These are phyloP conservation scores for Dascyllus trimaculatus DNA, from an alignment of 2,113 vertebrate species.

Conservation along the genomic window DNA sequence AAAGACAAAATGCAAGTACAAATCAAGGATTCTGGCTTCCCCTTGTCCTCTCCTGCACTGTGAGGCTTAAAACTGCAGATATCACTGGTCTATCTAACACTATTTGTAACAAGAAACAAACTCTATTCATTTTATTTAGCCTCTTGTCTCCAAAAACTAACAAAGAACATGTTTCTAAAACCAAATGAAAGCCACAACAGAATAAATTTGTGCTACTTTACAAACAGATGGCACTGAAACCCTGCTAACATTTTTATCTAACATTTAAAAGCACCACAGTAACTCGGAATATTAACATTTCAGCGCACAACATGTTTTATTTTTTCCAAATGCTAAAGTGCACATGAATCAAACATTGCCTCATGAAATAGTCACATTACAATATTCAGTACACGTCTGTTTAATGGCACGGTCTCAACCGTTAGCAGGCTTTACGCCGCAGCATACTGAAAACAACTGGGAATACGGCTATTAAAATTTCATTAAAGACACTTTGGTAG, in stretches of 20 bases:
- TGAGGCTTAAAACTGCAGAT: slow-evolving; percentile 9
- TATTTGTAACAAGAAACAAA: not conserved
- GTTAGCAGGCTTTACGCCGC: slow-evolving; percentile 14
- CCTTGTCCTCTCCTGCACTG: not conserved
- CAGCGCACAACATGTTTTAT: not conserved
- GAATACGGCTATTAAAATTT: slow-evolving; percentile 42
- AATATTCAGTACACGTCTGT: slow-evolving; percentile 34
- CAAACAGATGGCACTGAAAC: not conserved
- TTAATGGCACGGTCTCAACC: slow-evolving; percentile 20
- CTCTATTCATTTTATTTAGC: not conserved
- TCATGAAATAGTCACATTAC: slow-evolving; percentile 22
- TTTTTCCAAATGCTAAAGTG: not conserved
- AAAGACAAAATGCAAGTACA: slow-evolving; percentile 13
- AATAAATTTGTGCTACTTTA: not conserved
- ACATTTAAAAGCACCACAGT: slow-evolving; percentile 15
- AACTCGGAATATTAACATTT: not conserved
- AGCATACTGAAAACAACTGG: slow-evolving; percentile 20
- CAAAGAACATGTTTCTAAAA: not conserved
- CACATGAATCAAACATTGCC: slow-evolving; percentile 3
- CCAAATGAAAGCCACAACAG: not conserved
- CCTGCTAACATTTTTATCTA: slow-evolving; percentile 5
- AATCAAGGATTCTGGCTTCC: slow-evolving; percentile 12
- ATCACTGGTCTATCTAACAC: not conserved
- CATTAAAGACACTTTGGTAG: slow-evolving; percentile 35
- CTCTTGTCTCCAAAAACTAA: not conserved